A percentile compares a stretch with the other conserved stretches of the same genome.
phyloP scores from a whole-genome alignment of 2,888 invertebrate species.

The Tanypteryx hageni region DNA sequence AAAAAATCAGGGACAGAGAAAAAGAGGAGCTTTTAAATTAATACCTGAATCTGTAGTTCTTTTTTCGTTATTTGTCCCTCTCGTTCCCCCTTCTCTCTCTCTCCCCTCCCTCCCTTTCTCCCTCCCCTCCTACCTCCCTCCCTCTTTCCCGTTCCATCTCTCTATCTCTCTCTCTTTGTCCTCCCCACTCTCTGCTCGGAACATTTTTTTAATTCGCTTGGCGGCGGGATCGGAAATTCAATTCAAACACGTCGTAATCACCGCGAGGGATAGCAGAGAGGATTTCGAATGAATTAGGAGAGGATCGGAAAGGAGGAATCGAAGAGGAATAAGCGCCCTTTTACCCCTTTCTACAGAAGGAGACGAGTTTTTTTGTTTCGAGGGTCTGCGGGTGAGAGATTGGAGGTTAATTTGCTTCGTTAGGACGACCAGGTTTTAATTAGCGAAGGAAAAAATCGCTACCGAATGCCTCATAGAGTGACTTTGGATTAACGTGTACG shows the following conservation, averaged over 20 bases:
- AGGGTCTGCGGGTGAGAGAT: not conserved
- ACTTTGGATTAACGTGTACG: too few relatives aligned
- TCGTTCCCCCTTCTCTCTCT: not conserved
- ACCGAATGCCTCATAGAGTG: too few relatives aligned
- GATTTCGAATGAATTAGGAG: too few relatives aligned
- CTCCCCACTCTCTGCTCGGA: not conserved
- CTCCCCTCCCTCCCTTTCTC: not conserved
- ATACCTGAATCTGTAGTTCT: not conserved
- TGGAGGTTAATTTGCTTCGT: constrained; percentile 24
- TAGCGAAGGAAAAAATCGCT: not conserved
- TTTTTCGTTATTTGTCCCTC: not conserved
- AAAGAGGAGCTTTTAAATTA: not conserved
- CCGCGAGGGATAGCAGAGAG: not conserved
- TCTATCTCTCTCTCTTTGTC: too few relatives aligned
- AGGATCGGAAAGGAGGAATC: not conserved
- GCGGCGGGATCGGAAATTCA: not conserved
- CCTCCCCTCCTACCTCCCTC: not conserved
- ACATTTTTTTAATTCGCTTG: not conserved
- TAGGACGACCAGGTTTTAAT: not conserved
- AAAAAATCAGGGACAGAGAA: not conserved
- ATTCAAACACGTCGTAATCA: not conserved
- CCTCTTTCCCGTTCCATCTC: not conserved
- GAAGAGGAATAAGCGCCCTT: not conserved
- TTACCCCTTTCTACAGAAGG: not conserved
- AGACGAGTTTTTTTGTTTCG: not conserved